These are phyloP conservation scores for Epizoanthus stellaris DNA, from an alignment of 92 coral and sea anemone species.

Conservation along the genomic window DNA sequence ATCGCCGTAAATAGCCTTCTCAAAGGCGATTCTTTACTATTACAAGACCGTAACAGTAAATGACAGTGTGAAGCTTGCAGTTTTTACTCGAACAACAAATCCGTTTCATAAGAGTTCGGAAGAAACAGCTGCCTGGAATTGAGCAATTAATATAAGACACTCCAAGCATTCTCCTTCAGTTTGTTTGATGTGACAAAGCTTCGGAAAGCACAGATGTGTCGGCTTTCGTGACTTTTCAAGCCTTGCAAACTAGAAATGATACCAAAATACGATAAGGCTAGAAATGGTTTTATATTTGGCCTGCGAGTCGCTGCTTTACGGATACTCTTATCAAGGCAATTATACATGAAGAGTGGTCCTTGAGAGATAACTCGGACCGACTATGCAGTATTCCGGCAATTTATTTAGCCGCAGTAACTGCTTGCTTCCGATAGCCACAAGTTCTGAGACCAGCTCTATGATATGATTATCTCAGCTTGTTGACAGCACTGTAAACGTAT, in stretches of 20 bases:
- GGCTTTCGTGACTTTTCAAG: conserved; percentile 41
- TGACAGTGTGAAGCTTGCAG: no score
- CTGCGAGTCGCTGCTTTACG: conserved; percentile 12
- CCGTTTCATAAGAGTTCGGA: no score
- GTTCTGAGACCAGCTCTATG: conserved; percentile 34
- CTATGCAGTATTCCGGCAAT: no score
- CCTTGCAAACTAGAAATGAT: conserved; percentile 18
- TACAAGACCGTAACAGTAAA: no score
- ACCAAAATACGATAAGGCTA: conserved; percentile 16
- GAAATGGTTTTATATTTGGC: conserved; percentile 19
- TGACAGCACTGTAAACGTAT: conserved; percentile 44
- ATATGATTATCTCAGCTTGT: conserved; percentile 38
- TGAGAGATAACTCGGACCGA: conserved; percentile 17
- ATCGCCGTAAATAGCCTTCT: neutral
- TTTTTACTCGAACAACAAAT: no score
- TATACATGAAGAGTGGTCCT: conserved; percentile 37
- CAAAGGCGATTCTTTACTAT: neutral
- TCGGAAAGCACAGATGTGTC: neutral
- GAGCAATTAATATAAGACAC: no score
- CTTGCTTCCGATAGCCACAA: conserved; percentile 37
- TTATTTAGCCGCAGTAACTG: conserved; percentile 7
- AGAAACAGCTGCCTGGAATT: no score
- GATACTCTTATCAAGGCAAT: conserved; percentile 29
- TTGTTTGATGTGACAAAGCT: neutral
- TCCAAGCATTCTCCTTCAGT: no score